These are phyloP conservation scores for Premnoplex brunnescens DNA, from an alignment of 2,797 vertebrate species.

Conservation along the genomic window DNA sequence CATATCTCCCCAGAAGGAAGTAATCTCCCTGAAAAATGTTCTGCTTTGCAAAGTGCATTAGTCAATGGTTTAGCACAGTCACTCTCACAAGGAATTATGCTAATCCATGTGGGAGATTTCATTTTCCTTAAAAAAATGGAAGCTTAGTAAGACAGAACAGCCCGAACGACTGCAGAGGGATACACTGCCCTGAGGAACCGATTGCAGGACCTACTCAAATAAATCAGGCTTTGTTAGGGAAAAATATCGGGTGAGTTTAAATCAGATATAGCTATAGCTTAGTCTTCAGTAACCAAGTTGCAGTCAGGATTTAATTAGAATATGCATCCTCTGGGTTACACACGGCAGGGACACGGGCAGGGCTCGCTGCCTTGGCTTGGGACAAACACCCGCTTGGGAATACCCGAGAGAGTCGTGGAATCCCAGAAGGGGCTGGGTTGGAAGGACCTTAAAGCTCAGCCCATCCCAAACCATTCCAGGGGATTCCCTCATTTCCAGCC, in stretches of 20 bases:
- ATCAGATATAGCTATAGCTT: not conserved
- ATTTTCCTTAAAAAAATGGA: not conserved
- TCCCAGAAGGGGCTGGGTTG: not conserved
- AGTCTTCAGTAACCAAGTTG: not conserved
- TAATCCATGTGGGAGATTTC: not conserved
- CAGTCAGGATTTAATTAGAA: not conserved
- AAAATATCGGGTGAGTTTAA: not conserved
- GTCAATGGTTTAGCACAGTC: not conserved
- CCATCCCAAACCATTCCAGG: not conserved
- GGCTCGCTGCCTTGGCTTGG: rapidly evolving
- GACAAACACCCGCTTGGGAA: not conserved
- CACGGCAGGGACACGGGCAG: rapidly evolving
- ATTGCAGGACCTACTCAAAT: not conserved
- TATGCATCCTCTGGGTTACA: not conserved
- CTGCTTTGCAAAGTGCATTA: not conserved
- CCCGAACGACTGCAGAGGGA: not conserved
- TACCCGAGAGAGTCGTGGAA: not conserved
- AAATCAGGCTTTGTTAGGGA: not conserved
- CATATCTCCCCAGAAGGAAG: conserved; percentile 7
- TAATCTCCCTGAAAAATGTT: not conserved
- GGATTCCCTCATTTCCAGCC: not conserved
- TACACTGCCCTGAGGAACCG: not conserved
- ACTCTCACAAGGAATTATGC: not conserved
- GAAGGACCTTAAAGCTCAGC: not conserved
- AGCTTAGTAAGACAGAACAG: not conserved